Evolutionary conservation across 2,797 vertebrate species (phyloP).

Genomic region (Lacerta viridis): DNA sequence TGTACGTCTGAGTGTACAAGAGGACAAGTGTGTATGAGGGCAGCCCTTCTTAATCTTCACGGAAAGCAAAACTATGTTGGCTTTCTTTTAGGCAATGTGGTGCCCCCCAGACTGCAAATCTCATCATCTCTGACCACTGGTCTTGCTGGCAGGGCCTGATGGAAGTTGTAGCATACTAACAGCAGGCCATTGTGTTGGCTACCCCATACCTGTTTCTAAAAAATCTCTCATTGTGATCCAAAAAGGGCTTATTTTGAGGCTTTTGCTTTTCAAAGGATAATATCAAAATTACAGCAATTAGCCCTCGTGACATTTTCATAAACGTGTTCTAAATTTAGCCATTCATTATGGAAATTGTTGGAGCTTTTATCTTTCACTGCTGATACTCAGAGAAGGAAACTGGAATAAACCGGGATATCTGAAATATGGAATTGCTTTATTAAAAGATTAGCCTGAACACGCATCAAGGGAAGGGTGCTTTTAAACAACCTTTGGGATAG

Average conservation of each 20-base stretch:
- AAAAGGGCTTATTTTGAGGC: neutral
- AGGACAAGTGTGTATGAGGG: neutral
- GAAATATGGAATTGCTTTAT: neutral
- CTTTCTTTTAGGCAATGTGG: too few species aligned
- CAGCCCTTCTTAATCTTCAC: neutral
- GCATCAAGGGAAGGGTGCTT: neutral
- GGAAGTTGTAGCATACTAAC: too few species aligned
- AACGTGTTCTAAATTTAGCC: neutral
- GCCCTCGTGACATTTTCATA: neutral
- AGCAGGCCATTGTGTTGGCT: too few species aligned
- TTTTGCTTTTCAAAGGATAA: slow-evolving; percentile 2
- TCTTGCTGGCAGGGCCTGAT: too few species aligned
- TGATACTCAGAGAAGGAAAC: neutral
- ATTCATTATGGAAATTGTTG: neutral
- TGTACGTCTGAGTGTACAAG: neutral
- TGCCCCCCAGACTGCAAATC: too few species aligned
- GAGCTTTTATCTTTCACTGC: neutral
- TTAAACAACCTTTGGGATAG: neutral
- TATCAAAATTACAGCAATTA: slow-evolving; percentile 27
- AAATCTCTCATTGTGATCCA: neutral
- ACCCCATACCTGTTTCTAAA: neutral
- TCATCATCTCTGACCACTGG: too few species aligned
- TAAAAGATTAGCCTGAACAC: neutral
- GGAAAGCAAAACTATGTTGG: neutral
- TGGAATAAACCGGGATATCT: neutral